Evolutionary conservation across 2,797 vertebrate genomes (phyloP).

Genomic region (Trachops cirrhosus): DNA sequence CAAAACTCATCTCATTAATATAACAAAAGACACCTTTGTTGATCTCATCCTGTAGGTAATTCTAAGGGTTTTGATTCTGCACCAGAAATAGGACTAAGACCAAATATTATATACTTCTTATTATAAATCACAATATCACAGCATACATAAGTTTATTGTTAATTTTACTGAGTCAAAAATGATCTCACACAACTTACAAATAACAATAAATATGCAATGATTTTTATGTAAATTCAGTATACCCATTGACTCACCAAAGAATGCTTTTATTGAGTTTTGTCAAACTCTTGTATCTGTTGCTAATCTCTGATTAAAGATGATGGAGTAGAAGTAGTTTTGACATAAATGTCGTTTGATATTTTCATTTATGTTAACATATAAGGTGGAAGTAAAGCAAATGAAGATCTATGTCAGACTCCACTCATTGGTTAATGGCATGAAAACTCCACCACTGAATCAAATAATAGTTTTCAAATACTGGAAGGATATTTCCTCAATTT

Average conservation of each 20-base stretch:
- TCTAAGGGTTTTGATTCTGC: background rate
- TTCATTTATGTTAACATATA: background rate
- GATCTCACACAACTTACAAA: background rate
- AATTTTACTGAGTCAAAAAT: conserved; percentile 24
- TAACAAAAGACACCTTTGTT: background rate
- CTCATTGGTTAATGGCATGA: background rate
- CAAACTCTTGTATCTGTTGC: background rate
- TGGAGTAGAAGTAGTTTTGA: background rate
- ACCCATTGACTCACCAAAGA: background rate
- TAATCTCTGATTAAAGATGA: background rate
- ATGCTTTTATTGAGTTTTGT: background rate
- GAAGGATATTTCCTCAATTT: background rate
- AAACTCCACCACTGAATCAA: background rate
- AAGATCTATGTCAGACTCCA: background rate
- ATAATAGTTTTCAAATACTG: background rate
- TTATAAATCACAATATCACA: background rate
- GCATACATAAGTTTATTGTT: background rate
- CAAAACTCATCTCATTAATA: background rate
- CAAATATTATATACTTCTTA: background rate
- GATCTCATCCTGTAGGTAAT: background rate
- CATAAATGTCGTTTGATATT: background rate
- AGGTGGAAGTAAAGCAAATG: background rate
- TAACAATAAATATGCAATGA: background rate
- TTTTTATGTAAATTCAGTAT: background rate
- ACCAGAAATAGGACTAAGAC: background rate